Conservation (phyloP, 2,113 vertebrate genomes). For the Amblyornis subalaris region DNA sequence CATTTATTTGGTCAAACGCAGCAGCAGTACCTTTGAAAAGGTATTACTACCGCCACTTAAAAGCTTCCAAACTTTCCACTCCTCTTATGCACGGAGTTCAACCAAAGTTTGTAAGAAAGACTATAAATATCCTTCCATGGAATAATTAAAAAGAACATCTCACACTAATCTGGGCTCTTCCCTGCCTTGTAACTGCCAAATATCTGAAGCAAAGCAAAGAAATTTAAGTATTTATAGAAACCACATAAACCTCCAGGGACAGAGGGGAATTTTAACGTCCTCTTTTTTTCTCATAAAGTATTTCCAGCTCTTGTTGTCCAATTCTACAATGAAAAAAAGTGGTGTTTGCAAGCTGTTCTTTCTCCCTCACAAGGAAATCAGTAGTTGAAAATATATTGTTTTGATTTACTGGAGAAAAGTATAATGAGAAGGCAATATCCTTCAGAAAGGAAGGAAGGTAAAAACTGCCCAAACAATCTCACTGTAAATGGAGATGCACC, state of each 20-base stretch:
- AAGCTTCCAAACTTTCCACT: background rate
- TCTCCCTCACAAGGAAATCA: background rate
- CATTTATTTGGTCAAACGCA: background rate
- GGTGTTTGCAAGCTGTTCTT: background rate
- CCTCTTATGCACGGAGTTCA: background rate
- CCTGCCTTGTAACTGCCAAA: background rate
- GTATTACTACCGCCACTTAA: background rate
- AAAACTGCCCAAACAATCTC: background rate
- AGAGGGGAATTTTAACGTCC: background rate
- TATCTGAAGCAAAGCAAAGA: slow-evolving; percentile 7
- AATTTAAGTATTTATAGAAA: slow-evolving; percentile 40
- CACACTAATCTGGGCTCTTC: slow-evolving; percentile 21
- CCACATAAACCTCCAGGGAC: background rate
- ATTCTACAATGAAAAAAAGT: background rate
- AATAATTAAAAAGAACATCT: slow-evolving; percentile 35
- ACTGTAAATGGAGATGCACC: background rate
- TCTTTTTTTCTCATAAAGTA: slow-evolving; percentile 6
- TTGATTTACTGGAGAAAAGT: background rate
- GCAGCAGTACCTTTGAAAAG: background rate
- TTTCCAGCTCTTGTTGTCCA: background rate
- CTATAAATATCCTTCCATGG: slow-evolving; percentile 18
- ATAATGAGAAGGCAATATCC: background rate
- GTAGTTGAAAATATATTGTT: background rate
- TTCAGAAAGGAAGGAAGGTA: background rate
- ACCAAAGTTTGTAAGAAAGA: background rate